Base-by-base conservation (phyloP, 2,888 invertebrate species). In the Dysmachus trigonus region DNA sequence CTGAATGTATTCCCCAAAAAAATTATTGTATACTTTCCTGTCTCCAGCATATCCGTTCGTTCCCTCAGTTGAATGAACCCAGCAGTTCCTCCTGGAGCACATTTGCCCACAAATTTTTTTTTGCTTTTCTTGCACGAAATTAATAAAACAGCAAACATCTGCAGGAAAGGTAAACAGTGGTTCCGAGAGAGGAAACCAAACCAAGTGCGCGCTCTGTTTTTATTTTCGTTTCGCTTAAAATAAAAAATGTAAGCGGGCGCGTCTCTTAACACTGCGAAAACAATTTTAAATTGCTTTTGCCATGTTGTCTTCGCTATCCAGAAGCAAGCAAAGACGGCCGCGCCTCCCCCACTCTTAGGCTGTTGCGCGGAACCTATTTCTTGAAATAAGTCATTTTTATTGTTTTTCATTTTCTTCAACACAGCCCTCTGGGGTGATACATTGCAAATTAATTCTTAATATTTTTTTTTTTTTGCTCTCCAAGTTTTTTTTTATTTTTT, bases 401-500 rank as follows among this genome's bases (percentile, higher is more conserved):
- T 76, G 76, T 76, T 76, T 38, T 76, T 35, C 76, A 76, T 76
- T 38, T 76, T 76, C 38, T n/a, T 15, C 35, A 38, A 18, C 38
- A 76, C 76, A 38, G 38, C 18, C 22, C 76, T 76, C 76, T 76
- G 76, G 76, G 76, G 38, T 38, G 76, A 38, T 76, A 76, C 35
- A 76, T 76, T 76, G 76, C 76, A 76, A 76, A 76, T 76, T 76
- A 76, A 38, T 76, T 76, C 76, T 76, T 76, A 76, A 76, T 76
- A 38, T 76, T 76, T 76, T 53, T 53, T 53, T 18, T 53, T 41
- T 41, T 41, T 2, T 31, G 31, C 6, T 51, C 47, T 13, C n/a
- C n/a, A 51, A 51, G n/a, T 76, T 76, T 41, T 22, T 38, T 35
- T 38, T 38, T 76, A 22, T n/a, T 22, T 76, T 76, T 38, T 38